Conservation (phyloP, 2,113 vertebrate species). For the Chaetodon auriga region DNA sequence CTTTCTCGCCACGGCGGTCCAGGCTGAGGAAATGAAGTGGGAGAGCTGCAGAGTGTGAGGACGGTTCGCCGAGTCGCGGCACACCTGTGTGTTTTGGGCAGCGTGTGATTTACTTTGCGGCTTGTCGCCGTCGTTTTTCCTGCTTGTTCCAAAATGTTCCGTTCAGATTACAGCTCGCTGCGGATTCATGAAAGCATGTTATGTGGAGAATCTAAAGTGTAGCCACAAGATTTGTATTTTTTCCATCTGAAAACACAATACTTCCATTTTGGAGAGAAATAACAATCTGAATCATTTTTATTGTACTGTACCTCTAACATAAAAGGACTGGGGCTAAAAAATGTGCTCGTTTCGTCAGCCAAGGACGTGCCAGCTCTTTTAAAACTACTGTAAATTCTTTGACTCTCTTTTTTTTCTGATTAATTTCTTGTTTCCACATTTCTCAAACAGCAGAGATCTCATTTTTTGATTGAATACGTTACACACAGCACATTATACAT, state of each 20-base stretch:
- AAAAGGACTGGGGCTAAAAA: slow-evolving; percentile 3
- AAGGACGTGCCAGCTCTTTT: slow-evolving; percentile 26
- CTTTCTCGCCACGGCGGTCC: not conserved
- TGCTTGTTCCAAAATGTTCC: slow-evolving; percentile 10
- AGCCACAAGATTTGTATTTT: slow-evolving; percentile 32
- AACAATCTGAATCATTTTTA: slow-evolving; percentile 54
- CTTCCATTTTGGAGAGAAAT: slow-evolving; percentile 48
- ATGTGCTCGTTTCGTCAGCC: slow-evolving; percentile 34
- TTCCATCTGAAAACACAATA: slow-evolving; percentile 32
- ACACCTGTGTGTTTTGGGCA: slow-evolving; percentile 35
- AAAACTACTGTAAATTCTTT: slow-evolving; percentile 34
- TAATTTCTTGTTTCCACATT: slow-evolving; percentile 58
- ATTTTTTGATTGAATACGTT: slow-evolving; percentile 46
- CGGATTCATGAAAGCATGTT: slow-evolving; percentile 35
- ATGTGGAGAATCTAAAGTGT: slow-evolving; percentile 15
- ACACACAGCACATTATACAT: slow-evolving; percentile 63
- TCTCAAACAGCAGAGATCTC: slow-evolving; percentile 47
- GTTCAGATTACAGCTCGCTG: slow-evolving; percentile 37
- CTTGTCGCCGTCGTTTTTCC: slow-evolving; percentile 13
- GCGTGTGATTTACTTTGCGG: slow-evolving; percentile 12
- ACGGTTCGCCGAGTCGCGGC: not conserved
- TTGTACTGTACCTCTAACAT: slow-evolving; percentile 31
- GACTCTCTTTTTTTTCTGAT: slow-evolving; percentile 42
- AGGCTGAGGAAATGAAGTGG: slow-evolving; percentile 11
- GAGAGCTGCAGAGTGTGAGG: not conserved